Percentiles rank a stretch among this genome's conserved stretches.
These are phyloP conservation scores for Tuta absoluta DNA, from an alignment of 2,888 invertebrate species.

Conservation along the genomic window DNA sequence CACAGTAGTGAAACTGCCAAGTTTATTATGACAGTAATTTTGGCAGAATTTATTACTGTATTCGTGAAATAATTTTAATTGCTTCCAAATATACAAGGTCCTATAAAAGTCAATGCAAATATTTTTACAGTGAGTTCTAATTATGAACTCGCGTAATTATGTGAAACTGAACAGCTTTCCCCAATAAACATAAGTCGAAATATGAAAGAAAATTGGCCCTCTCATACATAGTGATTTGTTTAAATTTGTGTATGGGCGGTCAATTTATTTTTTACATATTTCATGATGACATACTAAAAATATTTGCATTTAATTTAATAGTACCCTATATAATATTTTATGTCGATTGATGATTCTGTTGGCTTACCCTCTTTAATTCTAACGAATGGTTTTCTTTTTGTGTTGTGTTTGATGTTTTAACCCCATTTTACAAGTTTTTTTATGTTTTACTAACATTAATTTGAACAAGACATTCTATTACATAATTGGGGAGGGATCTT, in stretches of 20 bases:
- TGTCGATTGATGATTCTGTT: conserved; percentile 43
- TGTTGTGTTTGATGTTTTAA: conserved; percentile 29
- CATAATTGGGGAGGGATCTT: not conserved
- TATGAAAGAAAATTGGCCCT: too few relatives aligned
- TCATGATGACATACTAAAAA: too few relatives aligned
- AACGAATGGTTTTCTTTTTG: conserved; percentile 29
- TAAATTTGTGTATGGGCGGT: too few relatives aligned
- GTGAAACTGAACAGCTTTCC: not conserved
- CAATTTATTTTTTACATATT: too few relatives aligned
- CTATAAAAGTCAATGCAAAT: too few relatives aligned
- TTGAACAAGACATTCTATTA: not conserved
- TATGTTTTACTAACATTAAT: conserved; percentile 31
- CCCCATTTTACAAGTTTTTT: conserved; percentile 16
- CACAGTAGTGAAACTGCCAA: conserved; percentile 5
- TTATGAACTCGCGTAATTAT: too few relatives aligned
- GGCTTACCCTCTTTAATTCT: conserved; percentile 38
- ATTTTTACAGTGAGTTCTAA: too few relatives aligned
- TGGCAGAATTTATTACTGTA: not conserved
- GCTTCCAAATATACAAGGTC: not conserved
- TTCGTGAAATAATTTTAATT: not conserved
- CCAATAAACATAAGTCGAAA: not conserved
- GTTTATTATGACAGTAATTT: not conserved
- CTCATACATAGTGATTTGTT: too few relatives aligned
- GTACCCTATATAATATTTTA: too few relatives aligned
- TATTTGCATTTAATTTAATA: too few relatives aligned